phyloP scores from a whole-genome alignment of 2,113 vertebrate species.

The Tilapia sparmanii region DNA sequence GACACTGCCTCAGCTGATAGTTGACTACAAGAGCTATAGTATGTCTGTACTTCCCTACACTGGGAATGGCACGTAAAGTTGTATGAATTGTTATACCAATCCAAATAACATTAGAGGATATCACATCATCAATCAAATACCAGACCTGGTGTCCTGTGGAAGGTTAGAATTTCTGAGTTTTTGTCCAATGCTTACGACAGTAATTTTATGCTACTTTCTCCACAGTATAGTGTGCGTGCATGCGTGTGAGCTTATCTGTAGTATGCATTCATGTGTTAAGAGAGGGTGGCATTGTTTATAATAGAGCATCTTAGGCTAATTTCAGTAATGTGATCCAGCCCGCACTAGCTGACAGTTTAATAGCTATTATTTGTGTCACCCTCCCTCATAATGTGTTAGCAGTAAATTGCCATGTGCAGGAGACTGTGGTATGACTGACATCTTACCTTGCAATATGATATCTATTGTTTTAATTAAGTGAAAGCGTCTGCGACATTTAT shows the following conservation, averaged over 20 bases:
- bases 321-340: slow-evolving; percentile 86
- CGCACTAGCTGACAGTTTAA: slow-evolving; percentile 87
- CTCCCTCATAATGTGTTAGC: slow-evolving; percentile 79
- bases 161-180: background rate
- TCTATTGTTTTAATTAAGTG: slow-evolving; percentile 98
- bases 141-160: background rate
- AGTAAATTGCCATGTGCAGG: slow-evolving; percentile 81
- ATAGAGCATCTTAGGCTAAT: slow-evolving; percentile 77
- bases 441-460: slow-evolving; percentile 83
- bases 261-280: slow-evolving; percentile 14
- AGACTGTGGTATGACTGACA: slow-evolving; percentile 86
- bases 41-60: background rate
- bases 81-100: background rate
- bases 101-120: background rate
- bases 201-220: background rate
- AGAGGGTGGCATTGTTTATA: slow-evolving; percentile 69
- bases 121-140: background rate
- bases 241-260: background rate
- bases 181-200: background rate
- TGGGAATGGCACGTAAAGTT: background rate
- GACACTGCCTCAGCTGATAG: background rate
- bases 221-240: background rate
- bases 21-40: background rate
- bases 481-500: slow-evolving; percentile 90
- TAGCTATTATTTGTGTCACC: slow-evolving; percentile 88